phyloP scores from a whole-genome alignment of 2,113 vertebrate species.

The Entosphenus tridentatus region DNA sequence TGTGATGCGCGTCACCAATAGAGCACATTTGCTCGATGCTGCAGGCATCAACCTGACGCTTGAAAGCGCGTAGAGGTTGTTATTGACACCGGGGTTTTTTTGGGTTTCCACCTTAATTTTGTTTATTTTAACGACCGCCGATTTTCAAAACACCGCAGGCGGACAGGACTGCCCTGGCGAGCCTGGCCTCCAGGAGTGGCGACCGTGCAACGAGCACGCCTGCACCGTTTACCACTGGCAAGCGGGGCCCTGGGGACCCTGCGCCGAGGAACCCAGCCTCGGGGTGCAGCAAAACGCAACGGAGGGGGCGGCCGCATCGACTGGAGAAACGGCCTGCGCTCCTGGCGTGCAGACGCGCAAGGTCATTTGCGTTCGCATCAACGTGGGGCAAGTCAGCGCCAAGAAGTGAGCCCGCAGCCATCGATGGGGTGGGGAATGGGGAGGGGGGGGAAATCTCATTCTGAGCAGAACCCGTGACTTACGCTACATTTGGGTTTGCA shows the following conservation, averaged over 20 bases:
- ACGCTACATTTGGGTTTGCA: too few species aligned
- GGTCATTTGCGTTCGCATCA: conserved; percentile 45
- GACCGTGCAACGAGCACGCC: conserved; percentile 45
- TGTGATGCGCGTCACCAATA: too few species aligned
- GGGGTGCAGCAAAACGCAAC: conserved; percentile 27
- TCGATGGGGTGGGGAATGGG: too few species aligned
- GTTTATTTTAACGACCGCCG: too few species aligned
- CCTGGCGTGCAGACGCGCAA: conserved; percentile 50
- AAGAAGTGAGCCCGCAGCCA: conserved; percentile 41
- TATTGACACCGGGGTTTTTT: too few species aligned
- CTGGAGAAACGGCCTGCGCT: conserved; percentile 28
- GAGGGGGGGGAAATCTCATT: too few species aligned
- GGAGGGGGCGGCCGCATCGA: conserved; percentile 20
- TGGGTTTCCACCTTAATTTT: too few species aligned
- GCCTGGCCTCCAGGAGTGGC: conserved; percentile 45
- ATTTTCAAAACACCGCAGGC: conserved; percentile 17
- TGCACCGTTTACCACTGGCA: conserved; percentile 63
- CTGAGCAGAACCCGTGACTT: too few species aligned
- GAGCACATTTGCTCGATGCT: too few species aligned
- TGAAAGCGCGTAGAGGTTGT: too few species aligned
- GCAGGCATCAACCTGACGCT: too few species aligned
- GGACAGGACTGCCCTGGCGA: conserved; percentile 48
- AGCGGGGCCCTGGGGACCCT: conserved; percentile 43
- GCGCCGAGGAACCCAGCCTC: conserved; percentile 24
- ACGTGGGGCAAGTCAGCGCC: conserved; percentile 34